phyloP scores from a whole-genome alignment of 2,888 invertebrate species.

The Sinodicranocentrus sp. region DNA sequence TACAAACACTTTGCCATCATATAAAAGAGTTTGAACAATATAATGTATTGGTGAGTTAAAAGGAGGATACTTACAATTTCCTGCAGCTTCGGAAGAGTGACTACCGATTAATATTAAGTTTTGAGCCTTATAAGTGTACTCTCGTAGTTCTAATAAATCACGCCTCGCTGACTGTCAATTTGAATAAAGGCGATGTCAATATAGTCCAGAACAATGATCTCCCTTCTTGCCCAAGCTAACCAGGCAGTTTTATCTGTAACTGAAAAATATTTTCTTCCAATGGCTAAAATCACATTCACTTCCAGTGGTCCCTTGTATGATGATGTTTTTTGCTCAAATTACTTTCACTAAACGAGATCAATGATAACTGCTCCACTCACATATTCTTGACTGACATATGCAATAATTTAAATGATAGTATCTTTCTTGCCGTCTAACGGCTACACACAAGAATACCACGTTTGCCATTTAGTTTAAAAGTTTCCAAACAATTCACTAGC shows the following conservation, averaged over 20 bases:
- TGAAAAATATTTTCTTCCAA: background rate
- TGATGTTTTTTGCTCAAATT: background rate
- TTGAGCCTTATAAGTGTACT: background rate
- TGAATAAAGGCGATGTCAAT: no score
- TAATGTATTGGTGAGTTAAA: background rate
- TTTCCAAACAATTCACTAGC: conserved; percentile 7
- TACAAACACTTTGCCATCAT: background rate
- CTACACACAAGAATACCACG: conserved; percentile 12
- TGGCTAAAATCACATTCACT: background rate
- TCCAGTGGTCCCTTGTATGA: background rate
- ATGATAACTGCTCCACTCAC: background rate
- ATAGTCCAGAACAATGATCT: no score
- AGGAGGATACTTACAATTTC: conserved; percentile 55
- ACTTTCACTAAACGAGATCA: background rate
- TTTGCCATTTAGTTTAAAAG: conserved; percentile 59
- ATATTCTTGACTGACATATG: conserved; percentile 15
- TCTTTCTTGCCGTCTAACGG: conserved; percentile 56
- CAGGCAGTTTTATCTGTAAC: background rate
- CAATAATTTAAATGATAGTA: conserved; percentile 38
- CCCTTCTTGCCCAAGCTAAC: no score
- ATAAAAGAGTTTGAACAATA: background rate
- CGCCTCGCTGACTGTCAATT: no score
- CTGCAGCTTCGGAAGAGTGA: conserved; percentile 30
- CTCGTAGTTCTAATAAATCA: background rate
- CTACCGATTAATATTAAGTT: background rate